Evolutionary conservation across 2,888 invertebrate species (phyloP), one percentile per base, ranked within the genome.

Genomic region (Brachypalpus laphriformis): DNA sequence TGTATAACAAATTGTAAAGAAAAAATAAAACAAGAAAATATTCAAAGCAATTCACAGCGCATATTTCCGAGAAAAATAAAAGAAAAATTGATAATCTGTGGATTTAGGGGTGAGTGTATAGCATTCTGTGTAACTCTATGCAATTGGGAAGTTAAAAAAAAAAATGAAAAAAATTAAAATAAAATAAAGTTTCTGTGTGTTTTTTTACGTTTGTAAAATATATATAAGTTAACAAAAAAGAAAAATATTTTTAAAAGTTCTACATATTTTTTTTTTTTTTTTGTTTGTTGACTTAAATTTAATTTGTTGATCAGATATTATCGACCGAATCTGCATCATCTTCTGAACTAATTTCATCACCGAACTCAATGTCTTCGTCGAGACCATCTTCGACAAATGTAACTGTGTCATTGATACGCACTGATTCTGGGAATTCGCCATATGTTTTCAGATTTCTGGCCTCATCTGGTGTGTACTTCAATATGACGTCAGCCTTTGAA

Each of bases 401-500:
- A 89, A 97, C 97, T 87, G 97, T 98, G 91, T 98, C 98, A 92
- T 98, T 98, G 94, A 99, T 98, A 92, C 98, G 97, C 88, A 98
- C 98, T 90, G 97, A 97, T 94, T 99, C 99, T 80, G 99, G 99
- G 93, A 99, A 97, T 94, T 99, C 98, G 90, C 99, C 99, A 90
- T 99, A 99, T 42, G 98, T 98, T 93, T 99, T 99, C 91, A 99
- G 94, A 94, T 99, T 99, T 92, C 99, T 95, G 57, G 99, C 99
- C 93, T 99, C 99, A 92, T 99, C 99, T 28, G 99, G 97, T 87
- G 99, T 99, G 92, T 99, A 99, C 93, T 99, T 99, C 88, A 99
- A 94, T 90, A 99, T 99, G 87, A 99, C 99, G 93, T 99, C 99
- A 80, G 99, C 99, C 93, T 99, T 98, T 8, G 98, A 97, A 91